These are phyloP conservation scores for Danionella dracula DNA, from an alignment of 2,797 vertebrate species.

Conservation along the genomic window DNA sequence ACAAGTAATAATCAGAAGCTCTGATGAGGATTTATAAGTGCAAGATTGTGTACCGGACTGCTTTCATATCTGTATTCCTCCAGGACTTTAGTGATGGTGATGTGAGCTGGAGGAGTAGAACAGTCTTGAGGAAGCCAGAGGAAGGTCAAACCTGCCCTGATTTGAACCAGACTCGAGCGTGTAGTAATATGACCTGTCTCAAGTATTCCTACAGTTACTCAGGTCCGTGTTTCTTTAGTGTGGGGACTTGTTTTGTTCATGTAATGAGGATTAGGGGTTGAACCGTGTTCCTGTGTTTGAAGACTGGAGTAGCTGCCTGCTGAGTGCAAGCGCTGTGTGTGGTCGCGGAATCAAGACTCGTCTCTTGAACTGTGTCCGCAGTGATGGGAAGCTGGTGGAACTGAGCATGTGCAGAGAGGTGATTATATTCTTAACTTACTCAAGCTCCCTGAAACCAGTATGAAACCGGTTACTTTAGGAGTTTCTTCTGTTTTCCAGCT, in stretches of 20 bases:
- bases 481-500: constrained; percentile 48
- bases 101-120: constrained; percentile 66
- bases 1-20: too few relatives aligned
- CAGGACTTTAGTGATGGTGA: constrained; percentile 70
- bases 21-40: background rate
- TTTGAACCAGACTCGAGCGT: constrained; percentile 68
- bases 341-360: constrained; percentile 70
- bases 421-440: constrained; percentile 26
- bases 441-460: background rate
- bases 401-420: constrained; percentile 70
- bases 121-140: constrained; percentile 63
- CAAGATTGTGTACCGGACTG: background rate
- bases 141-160: constrained; percentile 68
- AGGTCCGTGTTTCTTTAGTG: too few relatives aligned
- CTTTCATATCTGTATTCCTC: constrained; percentile 11
- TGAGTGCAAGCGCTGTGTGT: constrained; percentile 72
- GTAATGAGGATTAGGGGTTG: too few relatives aligned
- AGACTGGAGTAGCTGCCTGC: constrained; percentile 82
- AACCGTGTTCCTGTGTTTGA: constrained; percentile 7
- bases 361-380: constrained; percentile 73
- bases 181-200: constrained; percentile 78
- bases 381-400: constrained; percentile 66
- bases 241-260: too few relatives aligned
- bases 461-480: background rate
- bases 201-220: constrained; percentile 79